Evolutionary conservation across 2,888 invertebrate genomes (phyloP), one percentile per base, ranked within the genome.

Genomic region (Phortica magna): DNA sequence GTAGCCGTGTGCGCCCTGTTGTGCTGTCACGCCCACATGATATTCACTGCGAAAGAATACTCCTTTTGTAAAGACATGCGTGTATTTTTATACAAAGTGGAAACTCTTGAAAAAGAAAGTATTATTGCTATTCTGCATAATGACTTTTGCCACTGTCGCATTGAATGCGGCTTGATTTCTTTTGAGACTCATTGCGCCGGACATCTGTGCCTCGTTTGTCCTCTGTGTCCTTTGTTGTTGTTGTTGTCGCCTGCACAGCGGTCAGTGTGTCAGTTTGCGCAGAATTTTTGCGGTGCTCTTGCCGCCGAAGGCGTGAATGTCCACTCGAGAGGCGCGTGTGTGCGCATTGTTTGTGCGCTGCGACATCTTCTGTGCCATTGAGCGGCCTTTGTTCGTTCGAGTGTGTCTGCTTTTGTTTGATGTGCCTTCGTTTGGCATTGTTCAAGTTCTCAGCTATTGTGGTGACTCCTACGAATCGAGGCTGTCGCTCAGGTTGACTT

Each of bases 401-500:
- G 59, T 59, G 59, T 19, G 7, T 9, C 19, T 12, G 6, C 17
- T 7, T 59, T 59, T 59, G 59, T 59, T 31, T 4, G 31, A 31
- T 31, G 2, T 31, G 31, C 19, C 2, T 22, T 57, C 76, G 76
- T 74, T 74, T 75, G 59, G 73, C 73, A 67, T 41, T 72, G 53
- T 48, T 19, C 59, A 70, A 74, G 79, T 77, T 80, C 2, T 2
- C 7, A 31, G 48, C 48, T 6, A 12, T 48, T 48, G 48, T 48
- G 14, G 9, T 48, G 48, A 48, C 48, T 48, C 14, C 48, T 48
- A 12, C 48, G 14, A 48, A 48, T 48, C 48, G 48, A 48, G 84
- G 85, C 85, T 88, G 59, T 7, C 75, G 76, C 65, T 77, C 71
- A 43, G 74, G 73, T 6, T 9, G 42, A 17, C n/a, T 19, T 17